A percentile compares a stretch with the other conserved stretches of the same genome.
These are phyloP conservation scores for Alloplasta piceator DNA, from an alignment of 2,888 invertebrate species.

Conservation along the genomic window DNA sequence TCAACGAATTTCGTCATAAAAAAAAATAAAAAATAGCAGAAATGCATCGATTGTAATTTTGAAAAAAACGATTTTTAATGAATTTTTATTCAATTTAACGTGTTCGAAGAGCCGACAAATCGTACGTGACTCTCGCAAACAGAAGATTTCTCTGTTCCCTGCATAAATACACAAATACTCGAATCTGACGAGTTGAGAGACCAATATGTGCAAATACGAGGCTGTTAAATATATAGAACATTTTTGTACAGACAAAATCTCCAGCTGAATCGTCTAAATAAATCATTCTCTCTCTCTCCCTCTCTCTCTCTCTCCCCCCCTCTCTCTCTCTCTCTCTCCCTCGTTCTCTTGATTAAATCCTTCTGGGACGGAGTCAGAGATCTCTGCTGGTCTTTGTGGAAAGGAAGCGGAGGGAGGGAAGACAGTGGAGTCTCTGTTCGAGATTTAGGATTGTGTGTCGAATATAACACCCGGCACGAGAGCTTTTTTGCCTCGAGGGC, in stretches of 20 bases:
- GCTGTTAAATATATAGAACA: neutral
- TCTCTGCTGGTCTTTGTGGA: conserved; percentile 51
- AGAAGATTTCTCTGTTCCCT: conserved; percentile 73
- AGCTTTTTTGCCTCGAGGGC: conserved; percentile 37
- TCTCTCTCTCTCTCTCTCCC: conserved; percentile 18
- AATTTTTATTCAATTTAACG: neutral
- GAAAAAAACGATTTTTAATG: neutral
- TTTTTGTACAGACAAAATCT: neutral
- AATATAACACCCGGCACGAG: conserved; percentile 34
- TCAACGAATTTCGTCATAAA: too few relatives aligned
- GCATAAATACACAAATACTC: conserved; percentile 49
- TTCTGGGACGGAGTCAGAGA: conserved; percentile 59
- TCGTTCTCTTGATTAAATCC: neutral
- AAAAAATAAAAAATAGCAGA: too few relatives aligned
- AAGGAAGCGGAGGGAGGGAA: conserved; percentile 18
- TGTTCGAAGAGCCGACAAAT: conserved; percentile 10
- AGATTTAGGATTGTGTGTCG: conserved; percentile 52
- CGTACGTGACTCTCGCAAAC: conserved; percentile 45
- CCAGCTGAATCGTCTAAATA: conserved; percentile 69
- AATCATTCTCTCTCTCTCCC: conserved; percentile 64
- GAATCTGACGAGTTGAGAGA: neutral
- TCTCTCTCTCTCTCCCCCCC: conserved; percentile 6
- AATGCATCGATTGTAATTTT: neutral
- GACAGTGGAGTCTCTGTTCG: conserved; percentile 58
- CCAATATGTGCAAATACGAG: conserved; percentile 1